Percentiles rank a stretch among this genome's conserved stretches.
Conservation (phyloP, 2,113 vertebrate genomes). For the Mastomys natalensis region DNA sequence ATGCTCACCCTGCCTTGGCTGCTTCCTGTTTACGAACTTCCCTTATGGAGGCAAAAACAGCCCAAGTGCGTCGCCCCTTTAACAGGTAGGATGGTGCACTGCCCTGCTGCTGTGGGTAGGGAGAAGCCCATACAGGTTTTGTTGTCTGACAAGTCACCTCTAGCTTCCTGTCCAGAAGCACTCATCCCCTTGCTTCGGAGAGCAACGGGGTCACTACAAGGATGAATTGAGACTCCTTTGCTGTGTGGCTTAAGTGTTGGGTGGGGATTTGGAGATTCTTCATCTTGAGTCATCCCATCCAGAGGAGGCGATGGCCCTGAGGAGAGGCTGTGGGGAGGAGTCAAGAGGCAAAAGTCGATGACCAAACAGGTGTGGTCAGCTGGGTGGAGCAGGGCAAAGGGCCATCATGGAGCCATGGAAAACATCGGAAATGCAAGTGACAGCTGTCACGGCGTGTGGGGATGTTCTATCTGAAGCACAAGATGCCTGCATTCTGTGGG, state of each 20-base stretch:
- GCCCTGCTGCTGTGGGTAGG: fast-evolving
- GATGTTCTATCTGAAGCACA: neutral
- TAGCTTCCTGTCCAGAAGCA: neutral
- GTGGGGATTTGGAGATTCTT: neutral
- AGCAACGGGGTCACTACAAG: neutral
- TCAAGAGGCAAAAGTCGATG: neutral
- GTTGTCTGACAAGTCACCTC: fast-evolving
- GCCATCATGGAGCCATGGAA: neutral
- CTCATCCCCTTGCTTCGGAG: too few species aligned
- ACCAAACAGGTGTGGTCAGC: too few species aligned
- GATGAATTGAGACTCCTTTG: neutral
- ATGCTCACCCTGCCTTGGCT: too few species aligned
- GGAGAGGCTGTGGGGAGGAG: neutral
- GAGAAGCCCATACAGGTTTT: fast-evolving
- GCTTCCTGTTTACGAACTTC: neutral
- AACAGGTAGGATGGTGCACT: neutral
- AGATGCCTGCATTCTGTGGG: fast-evolving
- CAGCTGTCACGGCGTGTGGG: neutral
- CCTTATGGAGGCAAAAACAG: neutral
- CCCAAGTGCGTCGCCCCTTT: neutral
- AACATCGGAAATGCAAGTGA: neutral
- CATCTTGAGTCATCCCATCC: neutral
- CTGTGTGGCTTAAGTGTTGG: neutral
- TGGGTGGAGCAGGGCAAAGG: too few species aligned
- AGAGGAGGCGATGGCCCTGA: neutral